Base-by-base conservation (phyloP, 2,113 vertebrate species). In the Platichthys flesus region DNA sequence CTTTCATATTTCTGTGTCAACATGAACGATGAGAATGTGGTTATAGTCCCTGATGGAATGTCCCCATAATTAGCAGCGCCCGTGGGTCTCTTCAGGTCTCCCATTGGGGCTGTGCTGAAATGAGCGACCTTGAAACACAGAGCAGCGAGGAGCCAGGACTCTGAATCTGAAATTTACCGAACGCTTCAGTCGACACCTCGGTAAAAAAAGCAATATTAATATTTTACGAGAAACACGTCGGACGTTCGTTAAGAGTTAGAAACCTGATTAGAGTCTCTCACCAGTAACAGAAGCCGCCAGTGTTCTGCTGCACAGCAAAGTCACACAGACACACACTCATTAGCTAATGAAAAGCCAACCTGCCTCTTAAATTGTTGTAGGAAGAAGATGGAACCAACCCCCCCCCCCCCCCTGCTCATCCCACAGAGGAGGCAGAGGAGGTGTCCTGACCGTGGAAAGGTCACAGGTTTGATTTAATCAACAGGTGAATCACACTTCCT, bases 11-110 rank as follows among this genome's bases (percentile, higher is more conserved):
- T 21, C 69, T 68, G 56, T 79, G 81, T 78, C 76, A 73, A 57
- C 24, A 58, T 21, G 52, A 77, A 47, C 60, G 57, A 72, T 13
- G 3, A 40, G 18, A 60, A 2, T 12, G 42, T 71, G 70, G 66
- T 82, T 85, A n/a, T 63, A 79, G 74, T 61, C 52, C 80, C 79
- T 71, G 65, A 74, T 82, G 74, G 74, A 77, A 86, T 18, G 28
- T 26, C 16, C 62, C 76, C 68, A 82, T 79, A 81, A 87, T 87
- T 87, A 90, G 84, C 70, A 64, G 49, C 60, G 52, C 71, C 79
- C 71, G 6, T 28, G 68, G 73, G 82, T 14, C 57, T 68, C 20
- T 49, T 7, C 14, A 28, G 10, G 15, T 59, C 28, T 84, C 71
- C 74, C 40, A 49, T 74, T 58, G 76, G 71, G 67, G 49, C 71